Percentiles rank a stretch among this genome's conserved stretches.
These are phyloP conservation scores for Labrus mixtus DNA, from an alignment of 2,113 vertebrate species.

Conservation along the genomic window DNA sequence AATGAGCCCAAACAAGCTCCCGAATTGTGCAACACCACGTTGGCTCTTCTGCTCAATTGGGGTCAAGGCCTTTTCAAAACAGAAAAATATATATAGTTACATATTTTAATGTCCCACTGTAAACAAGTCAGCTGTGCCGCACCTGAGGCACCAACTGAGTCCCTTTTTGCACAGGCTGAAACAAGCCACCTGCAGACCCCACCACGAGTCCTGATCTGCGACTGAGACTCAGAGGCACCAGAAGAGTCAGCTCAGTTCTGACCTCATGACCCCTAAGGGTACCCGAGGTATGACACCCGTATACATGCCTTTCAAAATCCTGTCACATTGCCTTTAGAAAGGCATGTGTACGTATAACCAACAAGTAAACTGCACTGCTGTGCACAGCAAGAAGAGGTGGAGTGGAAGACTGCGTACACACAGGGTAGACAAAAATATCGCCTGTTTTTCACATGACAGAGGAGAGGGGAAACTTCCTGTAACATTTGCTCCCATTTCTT, in stretches of 20 bases:
- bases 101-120: neutral
- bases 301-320: conserved; percentile 21
- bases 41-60: neutral
- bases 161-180: conserved; percentile 29
- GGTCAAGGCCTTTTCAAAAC: neutral
- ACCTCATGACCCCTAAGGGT: conserved; percentile 63
- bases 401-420: no score
- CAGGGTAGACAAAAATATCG: no score
- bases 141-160: conserved; percentile 3
- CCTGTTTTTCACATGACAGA: no score
- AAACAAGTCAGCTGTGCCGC: neutral
- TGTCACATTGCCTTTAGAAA: neutral
- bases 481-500: no score
- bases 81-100: neutral
- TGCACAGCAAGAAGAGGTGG: no score
- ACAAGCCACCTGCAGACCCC: conserved; percentile 39
- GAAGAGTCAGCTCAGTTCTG: conserved; percentile 41
- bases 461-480: no score
- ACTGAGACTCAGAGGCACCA: conserved; percentile 69
- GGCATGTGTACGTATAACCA: neutral
- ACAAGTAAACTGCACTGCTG: no score
- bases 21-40: neutral
- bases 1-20: conserved; percentile 30
- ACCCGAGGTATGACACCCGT: no score
- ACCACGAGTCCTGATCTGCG: conserved; percentile 32